Conservation (phyloP, 2,888 invertebrate genomes). For the Cyrtodaria siliqua region DNA sequence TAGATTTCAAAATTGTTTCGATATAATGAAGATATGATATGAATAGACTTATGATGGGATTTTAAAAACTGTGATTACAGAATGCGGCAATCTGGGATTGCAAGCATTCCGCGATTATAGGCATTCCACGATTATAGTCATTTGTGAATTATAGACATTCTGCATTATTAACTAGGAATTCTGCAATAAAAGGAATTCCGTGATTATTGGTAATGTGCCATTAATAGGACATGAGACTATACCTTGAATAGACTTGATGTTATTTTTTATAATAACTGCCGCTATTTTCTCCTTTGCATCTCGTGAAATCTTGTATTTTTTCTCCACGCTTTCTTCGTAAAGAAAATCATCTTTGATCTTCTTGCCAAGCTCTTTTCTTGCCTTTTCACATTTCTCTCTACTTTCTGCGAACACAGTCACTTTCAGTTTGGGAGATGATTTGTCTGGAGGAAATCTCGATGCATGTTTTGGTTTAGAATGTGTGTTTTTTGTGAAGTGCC, state of each 20-base stretch:
- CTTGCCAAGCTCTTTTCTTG: constrained; percentile 41
- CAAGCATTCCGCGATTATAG: too few species aligned
- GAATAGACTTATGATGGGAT: too few species aligned
- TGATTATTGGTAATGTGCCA: not conserved
- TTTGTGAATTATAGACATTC: too few species aligned
- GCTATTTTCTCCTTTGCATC: constrained; percentile 37
- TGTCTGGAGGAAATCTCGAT: constrained; percentile 23
- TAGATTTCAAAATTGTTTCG: too few species aligned
- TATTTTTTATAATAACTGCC: constrained; percentile 12
- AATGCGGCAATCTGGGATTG: too few species aligned
- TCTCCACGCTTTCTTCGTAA: constrained; percentile 33
- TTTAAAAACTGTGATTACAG: too few species aligned
- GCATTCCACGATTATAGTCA: too few species aligned
- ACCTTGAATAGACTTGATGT: constrained; percentile 40
- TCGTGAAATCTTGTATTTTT: constrained; percentile 20
- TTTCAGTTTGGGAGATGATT: constrained; percentile 8
- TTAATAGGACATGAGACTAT: not conserved
- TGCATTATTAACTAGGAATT: too few species aligned
- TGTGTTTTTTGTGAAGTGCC: not conserved
- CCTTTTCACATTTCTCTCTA: constrained; percentile 29
- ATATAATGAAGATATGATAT: too few species aligned
- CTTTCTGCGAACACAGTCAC: constrained; percentile 30
- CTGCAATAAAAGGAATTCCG: too few species aligned
- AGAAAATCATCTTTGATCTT: constrained; percentile 52
- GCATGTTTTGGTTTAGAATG: not conserved